These are phyloP conservation scores for Taphrorychus bicolor DNA, from an alignment of 2,888 invertebrate species.

Conservation along the genomic window DNA sequence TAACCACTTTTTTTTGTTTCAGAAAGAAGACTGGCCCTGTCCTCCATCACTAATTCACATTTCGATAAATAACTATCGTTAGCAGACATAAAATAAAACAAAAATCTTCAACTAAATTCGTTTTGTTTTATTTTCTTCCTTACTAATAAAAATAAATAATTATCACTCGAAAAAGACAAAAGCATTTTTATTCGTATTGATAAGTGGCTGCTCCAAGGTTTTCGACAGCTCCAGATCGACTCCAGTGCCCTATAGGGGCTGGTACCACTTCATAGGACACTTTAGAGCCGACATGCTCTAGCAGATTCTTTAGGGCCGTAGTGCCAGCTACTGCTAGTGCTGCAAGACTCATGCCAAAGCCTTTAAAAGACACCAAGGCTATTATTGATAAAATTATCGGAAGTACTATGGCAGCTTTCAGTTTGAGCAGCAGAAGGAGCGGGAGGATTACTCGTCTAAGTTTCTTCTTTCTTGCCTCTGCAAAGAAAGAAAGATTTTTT, in stretches of 20 bases:
- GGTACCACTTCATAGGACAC: constrained; percentile 57
- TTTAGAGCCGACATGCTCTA: constrained; percentile 52
- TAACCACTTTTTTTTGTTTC: not conserved
- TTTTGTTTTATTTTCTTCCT: too few relatives aligned
- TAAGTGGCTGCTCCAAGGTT: not conserved
- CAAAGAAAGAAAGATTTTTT: constrained; percentile 41
- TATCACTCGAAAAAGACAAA: not conserved
- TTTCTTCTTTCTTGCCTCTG: constrained; percentile 66
- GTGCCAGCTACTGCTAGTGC: constrained; percentile 68
- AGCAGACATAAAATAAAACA: too few relatives aligned
- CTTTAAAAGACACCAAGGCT: constrained; percentile 71
- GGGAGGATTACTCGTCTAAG: constrained; percentile 69
- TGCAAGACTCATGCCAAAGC: constrained; percentile 67
- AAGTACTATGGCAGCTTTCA: constrained; percentile 68
- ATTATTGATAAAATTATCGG: constrained; percentile 68
- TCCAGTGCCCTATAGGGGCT: constrained; percentile 54
- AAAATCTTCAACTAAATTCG: too few relatives aligned
- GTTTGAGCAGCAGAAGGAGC: constrained; percentile 67
- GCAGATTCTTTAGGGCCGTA: constrained; percentile 53
- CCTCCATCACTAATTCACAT: not conserved
- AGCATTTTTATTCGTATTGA: constrained; percentile 1
- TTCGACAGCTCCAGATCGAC: constrained; percentile 32
- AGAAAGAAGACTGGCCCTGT: not conserved
- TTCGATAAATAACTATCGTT: not conserved
- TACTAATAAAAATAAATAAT: not conserved